These are phyloP conservation scores for Luperina nickerlii DNA, from an alignment of 2,888 invertebrate species.

Conservation along the genomic window DNA sequence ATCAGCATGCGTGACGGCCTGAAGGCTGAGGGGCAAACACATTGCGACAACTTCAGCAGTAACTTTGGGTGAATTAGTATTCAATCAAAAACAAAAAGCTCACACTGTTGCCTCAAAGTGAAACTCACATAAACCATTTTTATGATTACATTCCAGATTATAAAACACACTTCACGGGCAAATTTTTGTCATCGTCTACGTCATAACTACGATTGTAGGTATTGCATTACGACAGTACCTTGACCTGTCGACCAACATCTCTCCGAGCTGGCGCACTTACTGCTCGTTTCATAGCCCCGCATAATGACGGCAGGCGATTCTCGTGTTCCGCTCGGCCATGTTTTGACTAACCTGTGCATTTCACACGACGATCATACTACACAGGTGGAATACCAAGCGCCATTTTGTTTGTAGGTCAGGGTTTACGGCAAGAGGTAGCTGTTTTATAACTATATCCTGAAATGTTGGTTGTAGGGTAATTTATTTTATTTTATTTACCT, in stretches of 20 bases:
- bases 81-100: not conserved
- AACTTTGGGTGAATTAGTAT: not conserved
- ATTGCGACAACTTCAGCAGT: not conserved
- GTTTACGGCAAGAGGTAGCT: constrained; percentile 44
- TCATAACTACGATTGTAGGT: not conserved
- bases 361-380: constrained; percentile 67
- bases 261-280: too few relatives aligned
- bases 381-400: constrained; percentile 56
- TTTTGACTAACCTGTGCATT: constrained; percentile 67
- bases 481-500: constrained; percentile 8
- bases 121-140: not conserved
- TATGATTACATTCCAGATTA: not conserved
- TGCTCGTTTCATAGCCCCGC: constrained; percentile 60
- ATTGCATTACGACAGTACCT: not conserved
- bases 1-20: not conserved
- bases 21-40: not conserved
- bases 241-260: too few relatives aligned
- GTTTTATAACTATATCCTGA: constrained; percentile 33
- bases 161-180: not conserved
- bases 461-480: not conserved
- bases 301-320: constrained; percentile 44
- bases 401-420: constrained; percentile 74
- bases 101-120: not conserved
- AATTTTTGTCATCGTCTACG: not conserved
- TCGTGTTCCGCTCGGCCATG: constrained; percentile 68